Percentiles rank a stretch among this genome's conserved stretches.
phyloP scores from a whole-genome alignment of 2,888 invertebrate species.

The Andrena trimmerana region DNA sequence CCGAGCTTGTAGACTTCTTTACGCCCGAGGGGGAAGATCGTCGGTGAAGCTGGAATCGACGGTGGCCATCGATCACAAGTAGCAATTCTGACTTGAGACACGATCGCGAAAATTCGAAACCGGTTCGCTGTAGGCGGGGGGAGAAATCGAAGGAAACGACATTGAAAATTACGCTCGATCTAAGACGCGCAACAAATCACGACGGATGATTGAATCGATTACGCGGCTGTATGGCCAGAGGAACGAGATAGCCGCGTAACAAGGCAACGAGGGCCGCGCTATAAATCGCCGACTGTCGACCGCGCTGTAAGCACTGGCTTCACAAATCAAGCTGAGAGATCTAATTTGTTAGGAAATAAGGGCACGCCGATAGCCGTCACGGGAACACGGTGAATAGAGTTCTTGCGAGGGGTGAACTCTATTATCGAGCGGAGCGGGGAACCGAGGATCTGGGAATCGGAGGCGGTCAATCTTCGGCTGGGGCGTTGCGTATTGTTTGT shows the following conservation, averaged over 20 bases:
- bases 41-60: not conserved
- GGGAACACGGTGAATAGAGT: constrained; percentile 52
- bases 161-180: constrained; percentile 39
- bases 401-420: constrained; percentile 18
- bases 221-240: constrained; percentile 15
- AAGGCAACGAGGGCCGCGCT: constrained; percentile 43
- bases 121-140: constrained; percentile 15
- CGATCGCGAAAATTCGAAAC: constrained; percentile 34
- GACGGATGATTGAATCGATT: constrained; percentile 64
- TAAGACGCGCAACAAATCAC: constrained; percentile 51
- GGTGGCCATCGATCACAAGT: not conserved
- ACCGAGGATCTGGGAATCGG: not conserved
- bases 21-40: not conserved
- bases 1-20: not conserved
- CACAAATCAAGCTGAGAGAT: constrained; percentile 50
- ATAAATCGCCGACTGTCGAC: constrained; percentile 53
- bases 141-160: constrained; percentile 41
- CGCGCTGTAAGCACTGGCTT: constrained; percentile 10
- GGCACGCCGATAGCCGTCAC: constrained; percentile 37
- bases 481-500: not conserved
- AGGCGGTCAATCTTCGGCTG: not conserved
- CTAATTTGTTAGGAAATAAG: constrained; percentile 66
- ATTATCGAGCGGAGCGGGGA: constrained; percentile 15
- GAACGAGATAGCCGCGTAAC: constrained; percentile 46
- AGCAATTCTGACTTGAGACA: not conserved